A percentile compares a stretch with the other conserved stretches of the same genome.
These are phyloP conservation scores for Calyptomena viridis DNA, from an alignment of 2,113 vertebrate genomes.

Conservation along the genomic window DNA sequence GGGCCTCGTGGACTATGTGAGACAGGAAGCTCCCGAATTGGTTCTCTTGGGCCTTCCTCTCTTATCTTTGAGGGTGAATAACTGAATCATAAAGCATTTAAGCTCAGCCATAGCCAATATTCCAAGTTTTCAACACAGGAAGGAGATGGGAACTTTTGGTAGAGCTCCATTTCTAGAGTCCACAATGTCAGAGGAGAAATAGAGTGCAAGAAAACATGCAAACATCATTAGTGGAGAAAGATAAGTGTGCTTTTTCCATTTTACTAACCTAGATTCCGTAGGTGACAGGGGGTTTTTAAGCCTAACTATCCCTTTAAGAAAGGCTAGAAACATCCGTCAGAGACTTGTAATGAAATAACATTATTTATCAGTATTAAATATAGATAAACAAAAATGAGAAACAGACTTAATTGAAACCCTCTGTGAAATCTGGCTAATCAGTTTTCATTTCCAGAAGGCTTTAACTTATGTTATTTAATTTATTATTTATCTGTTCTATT, in stretches of 20 bases:
- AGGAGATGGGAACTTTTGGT: not conserved
- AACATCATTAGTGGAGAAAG: not conserved
- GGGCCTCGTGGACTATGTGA: fast-evolving
- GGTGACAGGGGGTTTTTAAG: not conserved
- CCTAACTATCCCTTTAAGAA: slow-evolving; percentile 46
- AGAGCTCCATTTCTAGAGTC: not conserved
- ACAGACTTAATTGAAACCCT: slow-evolving; percentile 65
- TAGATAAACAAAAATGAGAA: slow-evolving; percentile 74
- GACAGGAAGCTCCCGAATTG: not conserved
- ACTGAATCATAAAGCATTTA: not conserved
- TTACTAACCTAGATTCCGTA: not conserved
- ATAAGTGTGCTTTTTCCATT: not conserved
- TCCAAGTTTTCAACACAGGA: not conserved
- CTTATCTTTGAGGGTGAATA: not conserved
- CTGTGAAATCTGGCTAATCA: slow-evolving; percentile 61
- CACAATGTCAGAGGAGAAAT: not conserved
- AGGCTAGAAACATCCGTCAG: slow-evolving; percentile 19
- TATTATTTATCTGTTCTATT: slow-evolving; percentile 64
- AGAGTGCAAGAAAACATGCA: not conserved
- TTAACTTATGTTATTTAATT: slow-evolving; percentile 65
- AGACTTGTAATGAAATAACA: slow-evolving; percentile 67
- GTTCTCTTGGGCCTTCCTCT: not conserved
- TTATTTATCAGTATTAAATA: slow-evolving; percentile 76
- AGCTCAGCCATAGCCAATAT: not conserved
- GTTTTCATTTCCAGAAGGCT: slow-evolving; percentile 63